Evolutionary conservation across 2,797 vertebrate genomes (phyloP).

Genomic region (Coregonus ussuriensis): DNA sequence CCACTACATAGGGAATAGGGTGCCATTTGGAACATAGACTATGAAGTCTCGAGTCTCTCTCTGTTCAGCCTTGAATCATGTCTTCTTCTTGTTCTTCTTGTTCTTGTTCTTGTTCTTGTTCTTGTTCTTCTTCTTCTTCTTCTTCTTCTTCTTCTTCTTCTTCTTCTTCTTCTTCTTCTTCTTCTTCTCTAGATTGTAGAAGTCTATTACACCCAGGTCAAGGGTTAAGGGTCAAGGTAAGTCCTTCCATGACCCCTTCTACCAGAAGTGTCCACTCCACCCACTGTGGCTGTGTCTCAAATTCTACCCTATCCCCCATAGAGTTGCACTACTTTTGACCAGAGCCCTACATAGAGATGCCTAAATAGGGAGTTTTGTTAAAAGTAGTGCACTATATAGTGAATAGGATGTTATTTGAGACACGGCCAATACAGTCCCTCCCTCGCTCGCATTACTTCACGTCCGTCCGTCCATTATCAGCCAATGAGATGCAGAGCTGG

Average conservation of each 20-base stretch:
- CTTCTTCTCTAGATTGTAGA: neutral
- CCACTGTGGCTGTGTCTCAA: too few species aligned
- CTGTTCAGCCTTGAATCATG: neutral
- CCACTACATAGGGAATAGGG: too few species aligned
- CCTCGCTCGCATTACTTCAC: neutral
- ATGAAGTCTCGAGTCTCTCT: neutral
- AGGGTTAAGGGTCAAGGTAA: neutral
- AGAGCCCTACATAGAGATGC: too few species aligned
- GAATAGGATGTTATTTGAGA: neutral
- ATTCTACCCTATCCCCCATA: too few species aligned
- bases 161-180: accelerated
- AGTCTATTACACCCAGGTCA: neutral
- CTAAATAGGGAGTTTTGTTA: too few species aligned
- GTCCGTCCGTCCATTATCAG: neutral
- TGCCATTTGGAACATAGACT: too few species aligned
- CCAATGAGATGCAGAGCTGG: slow-evolving; percentile 10
- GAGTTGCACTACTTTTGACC: too few species aligned
- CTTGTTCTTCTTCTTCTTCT: too few species aligned
- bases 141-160: accelerated
- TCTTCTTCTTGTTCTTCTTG: neutral
- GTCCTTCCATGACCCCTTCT: neutral
- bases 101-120: accelerated
- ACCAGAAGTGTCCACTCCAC: too few species aligned
- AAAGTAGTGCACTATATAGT: too few species aligned
- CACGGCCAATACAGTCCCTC: neutral